Evolutionary conservation across 2,888 invertebrate genomes (phyloP), one percentile per base, ranked within the genome.

Genomic region (Heteropelma amictum): DNA sequence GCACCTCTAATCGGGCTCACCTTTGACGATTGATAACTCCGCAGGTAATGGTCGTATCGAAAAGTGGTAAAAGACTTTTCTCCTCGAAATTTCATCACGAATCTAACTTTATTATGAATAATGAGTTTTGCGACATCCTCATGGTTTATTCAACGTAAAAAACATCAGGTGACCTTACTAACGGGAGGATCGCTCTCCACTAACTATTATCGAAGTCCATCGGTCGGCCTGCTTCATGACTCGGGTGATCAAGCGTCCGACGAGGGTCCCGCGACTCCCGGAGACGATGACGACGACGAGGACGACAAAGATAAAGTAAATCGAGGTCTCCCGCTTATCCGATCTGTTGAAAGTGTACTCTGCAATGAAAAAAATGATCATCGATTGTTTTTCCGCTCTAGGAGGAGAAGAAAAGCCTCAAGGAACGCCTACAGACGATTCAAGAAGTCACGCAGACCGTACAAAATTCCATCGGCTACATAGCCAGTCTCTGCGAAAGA

Each of bases 361-460:
- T 2, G 6, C 19, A 2, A 42, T 38, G n/a, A n/a, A n/a, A n/a
- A n/a, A n/a, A 10, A 35, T 23, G 5, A 5, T 23, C 23, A 17
- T 35, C 28, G 1, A 26, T 26, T 21, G 45, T 54, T 51, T n/a
- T 60, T 28, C 1, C 7, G 3, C 2, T 28, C 23, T 84, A 96
- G 95, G 98, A 98, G 89, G 98, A 98, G 88, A 98, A 98, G 89
- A 98, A 97, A 90, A 96, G 97, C 81, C 91, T 99, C 63, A 97
- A 98, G 87, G 98, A 98, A 89, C 93, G 97, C 74, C 90, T 99
- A 42, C 97, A 97, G 89, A 96, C 97, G 1, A 97, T 99, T 81
- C 98, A 99, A 89, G 99, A 99, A 90, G 98, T 98, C 2, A 98
- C 98, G 14, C 96, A 97, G 85, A 96, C 96, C 67, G 98, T 99